Conservation (phyloP, 2,888 invertebrate genomes). For the Stegana nigrithorax region DNA sequence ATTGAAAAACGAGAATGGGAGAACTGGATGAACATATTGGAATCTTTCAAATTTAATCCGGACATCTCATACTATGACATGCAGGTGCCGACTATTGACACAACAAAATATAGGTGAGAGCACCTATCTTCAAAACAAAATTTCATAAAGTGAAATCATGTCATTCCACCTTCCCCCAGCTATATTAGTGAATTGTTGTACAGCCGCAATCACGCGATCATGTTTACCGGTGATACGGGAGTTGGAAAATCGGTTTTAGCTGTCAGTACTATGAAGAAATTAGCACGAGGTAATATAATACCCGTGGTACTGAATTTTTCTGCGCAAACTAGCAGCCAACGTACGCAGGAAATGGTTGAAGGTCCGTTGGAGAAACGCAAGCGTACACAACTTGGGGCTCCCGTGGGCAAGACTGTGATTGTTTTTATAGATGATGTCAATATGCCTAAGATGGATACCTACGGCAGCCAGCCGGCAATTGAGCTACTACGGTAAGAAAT, state of each 20-base stretch:
- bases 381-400: constrained; percentile 83
- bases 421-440: constrained; percentile 93
- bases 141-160: neutral
- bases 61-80: constrained; percentile 87
- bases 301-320: constrained; percentile 89
- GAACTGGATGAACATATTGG: constrained; percentile 83
- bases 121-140: too few relatives aligned
- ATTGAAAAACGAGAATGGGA: constrained; percentile 78
- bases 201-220: constrained; percentile 79
- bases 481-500: constrained; percentile 79
- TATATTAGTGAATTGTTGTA: constrained; percentile 75
- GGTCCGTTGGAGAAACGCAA: constrained; percentile 85
- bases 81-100: constrained; percentile 91
- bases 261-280: constrained; percentile 77
- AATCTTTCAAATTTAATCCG: constrained; percentile 78
- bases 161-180: constrained; percentile 37
- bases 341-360: constrained; percentile 87
- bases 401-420: constrained; percentile 83
- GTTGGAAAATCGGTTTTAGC: constrained; percentile 92
- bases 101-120: constrained; percentile 81
- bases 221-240: constrained; percentile 92
- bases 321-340: constrained; percentile 87
- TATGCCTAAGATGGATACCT: constrained; percentile 88
- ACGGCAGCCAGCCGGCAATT: constrained; percentile 92
- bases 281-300: constrained; percentile 75